Percentiles rank a stretch among this genome's conserved stretches.
These are phyloP conservation scores for Potorous gilbertii DNA, from an alignment of 2,797 vertebrate genomes.

Conservation along the genomic window DNA sequence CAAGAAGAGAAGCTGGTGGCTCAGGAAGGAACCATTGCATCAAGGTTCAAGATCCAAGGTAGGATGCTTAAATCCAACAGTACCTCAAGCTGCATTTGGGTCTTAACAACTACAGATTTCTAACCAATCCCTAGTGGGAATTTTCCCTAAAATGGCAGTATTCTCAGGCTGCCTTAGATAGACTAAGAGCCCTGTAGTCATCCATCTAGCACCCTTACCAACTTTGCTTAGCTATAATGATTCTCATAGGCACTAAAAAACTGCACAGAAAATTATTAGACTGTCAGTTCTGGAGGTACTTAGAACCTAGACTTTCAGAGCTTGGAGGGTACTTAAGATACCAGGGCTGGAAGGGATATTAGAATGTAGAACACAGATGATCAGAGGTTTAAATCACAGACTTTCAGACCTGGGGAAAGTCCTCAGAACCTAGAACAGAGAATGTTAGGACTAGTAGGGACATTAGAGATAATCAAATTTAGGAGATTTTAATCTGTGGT, in stretches of 20 bases:
- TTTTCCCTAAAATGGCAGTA: background rate
- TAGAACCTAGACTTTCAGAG: background rate
- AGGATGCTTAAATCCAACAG: background rate
- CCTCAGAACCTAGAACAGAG: background rate
- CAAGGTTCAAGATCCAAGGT: background rate
- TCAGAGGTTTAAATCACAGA: background rate
- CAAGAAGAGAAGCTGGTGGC: background rate
- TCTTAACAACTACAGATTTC: background rate
- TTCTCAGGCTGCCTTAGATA: background rate
- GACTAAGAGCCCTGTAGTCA: background rate
- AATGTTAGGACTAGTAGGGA: background rate
- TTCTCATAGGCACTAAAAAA: background rate
- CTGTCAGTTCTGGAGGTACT: background rate
- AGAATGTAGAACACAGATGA: background rate
- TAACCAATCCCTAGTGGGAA: background rate
- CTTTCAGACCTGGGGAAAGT: background rate
- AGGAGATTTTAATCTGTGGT: background rate
- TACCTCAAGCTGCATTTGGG: background rate
- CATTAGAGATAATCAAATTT: background rate
- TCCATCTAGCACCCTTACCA: background rate
- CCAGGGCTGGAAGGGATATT: background rate
- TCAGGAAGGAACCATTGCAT: background rate
- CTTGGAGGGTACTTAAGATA: background rate
- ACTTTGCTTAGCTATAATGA: background rate
- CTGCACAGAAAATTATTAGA: background rate